Conservation (phyloP, 2,113 vertebrate species). For the Meleagris gallopavo region DNA sequence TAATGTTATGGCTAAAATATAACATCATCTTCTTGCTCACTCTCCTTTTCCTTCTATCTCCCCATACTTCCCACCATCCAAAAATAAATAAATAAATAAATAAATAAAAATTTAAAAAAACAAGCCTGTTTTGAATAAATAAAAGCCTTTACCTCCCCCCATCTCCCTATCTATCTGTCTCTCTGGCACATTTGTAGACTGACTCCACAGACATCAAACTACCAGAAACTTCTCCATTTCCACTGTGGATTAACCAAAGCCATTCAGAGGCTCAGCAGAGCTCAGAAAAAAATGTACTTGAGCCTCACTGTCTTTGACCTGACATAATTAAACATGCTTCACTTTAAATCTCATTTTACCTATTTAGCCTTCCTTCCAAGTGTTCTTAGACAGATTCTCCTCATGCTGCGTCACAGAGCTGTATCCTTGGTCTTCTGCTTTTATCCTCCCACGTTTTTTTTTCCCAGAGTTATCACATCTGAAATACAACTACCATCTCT, state of each 20-base stretch:
- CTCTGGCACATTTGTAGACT: not conserved
- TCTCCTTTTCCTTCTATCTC: not conserved
- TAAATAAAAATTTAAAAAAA: not conserved
- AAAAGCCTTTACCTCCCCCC: not conserved
- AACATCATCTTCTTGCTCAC: not conserved
- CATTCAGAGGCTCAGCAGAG: not conserved
- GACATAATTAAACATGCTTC: not conserved
- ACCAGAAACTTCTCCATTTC: not conserved
- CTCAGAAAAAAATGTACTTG: not conserved
- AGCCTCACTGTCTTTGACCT: not conserved
- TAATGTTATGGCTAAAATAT: not conserved
- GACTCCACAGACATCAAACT: not conserved
- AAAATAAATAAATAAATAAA: not conserved
- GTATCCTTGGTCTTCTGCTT: not conserved
- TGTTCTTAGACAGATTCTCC: not conserved
- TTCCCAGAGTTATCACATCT: not conserved
- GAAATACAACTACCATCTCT: not conserved
- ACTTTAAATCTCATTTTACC: not conserved
- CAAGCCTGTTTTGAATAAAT: not conserved
- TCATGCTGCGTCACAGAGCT: not conserved
- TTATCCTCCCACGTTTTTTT: not conserved
- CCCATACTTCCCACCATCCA: not conserved
- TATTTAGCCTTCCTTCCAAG: not conserved
- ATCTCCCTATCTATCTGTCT: not conserved
- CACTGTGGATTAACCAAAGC: not conserved